A percentile compares a stretch with the other conserved stretches of the same genome.
These are phyloP conservation scores for Semnornis frantzii DNA, from an alignment of 2,113 vertebrate genomes.

Conservation along the genomic window DNA sequence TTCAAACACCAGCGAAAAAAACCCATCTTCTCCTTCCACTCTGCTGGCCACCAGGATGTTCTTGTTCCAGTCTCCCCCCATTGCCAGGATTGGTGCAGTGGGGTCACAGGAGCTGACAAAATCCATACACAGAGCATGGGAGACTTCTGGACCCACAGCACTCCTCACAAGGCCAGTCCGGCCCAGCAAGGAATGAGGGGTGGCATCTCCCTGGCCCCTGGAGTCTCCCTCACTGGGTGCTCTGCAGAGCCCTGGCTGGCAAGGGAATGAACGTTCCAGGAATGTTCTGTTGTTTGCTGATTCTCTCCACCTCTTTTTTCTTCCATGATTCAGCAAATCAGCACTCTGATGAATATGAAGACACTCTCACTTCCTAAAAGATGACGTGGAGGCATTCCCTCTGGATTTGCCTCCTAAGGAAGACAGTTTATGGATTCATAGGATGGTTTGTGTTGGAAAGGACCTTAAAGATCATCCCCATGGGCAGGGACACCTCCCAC, in stretches of 20 bases:
- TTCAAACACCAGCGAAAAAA: neutral
- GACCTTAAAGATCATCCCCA: too few relatives aligned
- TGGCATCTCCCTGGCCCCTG: fast-evolving
- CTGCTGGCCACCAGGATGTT: neutral
- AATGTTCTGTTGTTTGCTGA: slow-evolving; percentile 56
- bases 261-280: neutral
- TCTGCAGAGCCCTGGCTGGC: neutral
- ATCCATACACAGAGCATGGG: neutral
- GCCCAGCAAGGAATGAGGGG: neutral
- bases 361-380: neutral
- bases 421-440: neutral
- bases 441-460: too few relatives aligned
- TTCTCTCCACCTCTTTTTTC: slow-evolving; percentile 55
- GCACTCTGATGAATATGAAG: slow-evolving; percentile 58
- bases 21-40: neutral
- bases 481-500: too few relatives aligned
- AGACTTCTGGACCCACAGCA: neutral
- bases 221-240: neutral
- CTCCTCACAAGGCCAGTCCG: neutral
- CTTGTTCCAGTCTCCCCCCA: neutral
- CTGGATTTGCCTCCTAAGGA: neutral
- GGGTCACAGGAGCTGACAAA: neutral
- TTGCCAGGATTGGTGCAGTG: neutral
- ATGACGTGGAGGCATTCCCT: slow-evolving; percentile 46
- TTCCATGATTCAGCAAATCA: slow-evolving; percentile 68